phyloP scores from a whole-genome alignment of 2,797 vertebrate species.

The Dryobates pubescens region DNA sequence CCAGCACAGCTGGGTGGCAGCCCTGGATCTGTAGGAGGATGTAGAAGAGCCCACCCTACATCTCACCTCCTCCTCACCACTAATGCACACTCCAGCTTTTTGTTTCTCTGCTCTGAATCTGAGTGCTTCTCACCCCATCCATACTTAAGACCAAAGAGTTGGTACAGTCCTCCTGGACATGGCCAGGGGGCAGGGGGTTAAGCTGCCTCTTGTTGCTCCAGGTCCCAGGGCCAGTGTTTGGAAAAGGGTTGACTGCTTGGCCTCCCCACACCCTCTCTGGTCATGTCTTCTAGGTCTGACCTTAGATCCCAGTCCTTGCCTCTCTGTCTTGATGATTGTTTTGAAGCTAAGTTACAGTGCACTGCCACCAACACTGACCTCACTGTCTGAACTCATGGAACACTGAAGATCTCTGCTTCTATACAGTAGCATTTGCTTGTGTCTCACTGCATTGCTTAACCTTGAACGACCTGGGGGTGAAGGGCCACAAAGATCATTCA shows the following conservation, averaged over 20 bases:
- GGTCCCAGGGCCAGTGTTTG: not conserved
- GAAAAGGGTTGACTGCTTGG: not conserved
- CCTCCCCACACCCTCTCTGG: not conserved
- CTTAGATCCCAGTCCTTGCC: not conserved
- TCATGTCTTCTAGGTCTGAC: not conserved
- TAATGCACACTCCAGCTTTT: not conserved
- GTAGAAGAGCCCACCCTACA: not conserved
- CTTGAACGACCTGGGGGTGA: not conserved
- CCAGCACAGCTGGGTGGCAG: not conserved
- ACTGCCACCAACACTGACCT: rapidly evolving
- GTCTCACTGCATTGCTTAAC: not conserved
- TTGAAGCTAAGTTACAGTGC: not conserved
- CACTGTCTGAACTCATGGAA: not conserved
- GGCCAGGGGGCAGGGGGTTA: not conserved
- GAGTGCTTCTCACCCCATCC: not conserved
- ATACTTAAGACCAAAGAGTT: not conserved
- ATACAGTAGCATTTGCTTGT: not conserved
- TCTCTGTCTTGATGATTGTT: not conserved
- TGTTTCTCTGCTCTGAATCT: not conserved
- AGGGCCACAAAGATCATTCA: not conserved
- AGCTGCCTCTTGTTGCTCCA: not conserved
- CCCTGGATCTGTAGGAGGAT: rapidly evolving
- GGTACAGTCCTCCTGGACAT: not conserved
- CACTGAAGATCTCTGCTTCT: not conserved
- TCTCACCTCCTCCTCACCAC: not conserved